A percentile compares a stretch with the other conserved stretches of the same genome.
Evolutionary conservation across 2,888 invertebrate species (phyloP).

Genomic region (Pocota personata): DNA sequence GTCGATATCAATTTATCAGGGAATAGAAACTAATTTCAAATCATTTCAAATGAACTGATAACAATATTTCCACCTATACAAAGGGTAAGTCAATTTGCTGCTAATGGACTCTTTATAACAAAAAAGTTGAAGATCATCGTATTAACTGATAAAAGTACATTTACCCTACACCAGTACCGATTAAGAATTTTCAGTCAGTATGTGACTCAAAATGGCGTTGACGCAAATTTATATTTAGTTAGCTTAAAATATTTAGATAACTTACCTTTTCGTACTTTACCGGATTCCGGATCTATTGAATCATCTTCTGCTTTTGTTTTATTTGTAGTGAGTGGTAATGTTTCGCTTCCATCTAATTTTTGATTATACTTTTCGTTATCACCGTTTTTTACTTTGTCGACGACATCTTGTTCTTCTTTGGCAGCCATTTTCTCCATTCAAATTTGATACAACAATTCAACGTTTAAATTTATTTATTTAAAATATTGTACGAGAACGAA

Average conservation of each 20-base stretch:
- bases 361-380: slow-evolving; percentile 73
- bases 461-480: background rate
- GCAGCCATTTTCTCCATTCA: slow-evolving; percentile 39
- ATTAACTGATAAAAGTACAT: background rate
- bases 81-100: too few species aligned
- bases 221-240: background rate
- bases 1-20: too few species aligned
- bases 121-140: too few species aligned
- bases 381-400: slow-evolving; percentile 51
- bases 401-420: slow-evolving; percentile 47
- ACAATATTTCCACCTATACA: too few species aligned
- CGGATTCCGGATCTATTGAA: slow-evolving; percentile 61
- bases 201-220: background rate
- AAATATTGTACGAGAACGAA: background rate
- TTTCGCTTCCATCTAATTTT: slow-evolving; percentile 81
- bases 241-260: slow-evolving; percentile 15
- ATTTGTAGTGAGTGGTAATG: slow-evolving; percentile 80
- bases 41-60: too few species aligned
- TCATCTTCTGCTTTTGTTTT: slow-evolving; percentile 80
- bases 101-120: too few species aligned
- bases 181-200: background rate
- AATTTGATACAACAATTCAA: background rate
- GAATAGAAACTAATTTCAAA: too few species aligned
- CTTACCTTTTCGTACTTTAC: slow-evolving; percentile 55
- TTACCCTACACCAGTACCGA: background rate